These are phyloP conservation scores for Pachyseris speciosa DNA, from an alignment of 64 coral and sea anemone genomes.

Conservation along the genomic window DNA sequence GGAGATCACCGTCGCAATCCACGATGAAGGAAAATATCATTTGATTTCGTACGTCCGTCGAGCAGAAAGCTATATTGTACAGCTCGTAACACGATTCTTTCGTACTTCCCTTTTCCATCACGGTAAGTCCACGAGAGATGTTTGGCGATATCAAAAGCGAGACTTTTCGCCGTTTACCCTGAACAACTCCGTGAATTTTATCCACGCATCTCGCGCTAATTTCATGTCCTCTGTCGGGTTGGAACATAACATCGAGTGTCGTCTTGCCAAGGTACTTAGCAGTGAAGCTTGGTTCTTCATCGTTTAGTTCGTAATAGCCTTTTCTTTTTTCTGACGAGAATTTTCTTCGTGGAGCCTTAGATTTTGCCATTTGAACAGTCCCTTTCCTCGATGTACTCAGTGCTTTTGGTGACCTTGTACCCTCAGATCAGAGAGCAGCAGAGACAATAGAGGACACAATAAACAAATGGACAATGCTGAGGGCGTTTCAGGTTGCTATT, in stretches of 20 bases:
- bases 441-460: too few species aligned
- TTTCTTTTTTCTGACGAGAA: conserved; percentile 70
- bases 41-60: conserved; percentile 58
- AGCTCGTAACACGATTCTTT: conserved; percentile 64
- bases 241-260: conserved; percentile 22
- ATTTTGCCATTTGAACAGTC: neutral
- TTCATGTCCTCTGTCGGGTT: conserved; percentile 37
- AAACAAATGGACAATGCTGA: too few species aligned
- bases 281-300: conserved; percentile 68
- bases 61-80: conserved; percentile 82
- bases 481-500: too few species aligned
- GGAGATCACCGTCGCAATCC: conserved; percentile 58
- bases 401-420: too few species aligned
- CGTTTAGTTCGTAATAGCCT: conserved; percentile 73
- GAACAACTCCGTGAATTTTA: conserved; percentile 34
- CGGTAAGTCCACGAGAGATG: conserved; percentile 70
- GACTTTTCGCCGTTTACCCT: conserved; percentile 57
- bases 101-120: conserved; percentile 52
- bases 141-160: conserved; percentile 78
- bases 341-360: conserved; percentile 14
- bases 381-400: too few species aligned
- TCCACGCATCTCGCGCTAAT: conserved; percentile 44
- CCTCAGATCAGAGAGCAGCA: too few species aligned
- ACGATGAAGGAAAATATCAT: conserved; percentile 83
- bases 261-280: conserved; percentile 73